Evolutionary conservation across 2,888 invertebrate species (phyloP).

Genomic region (Chirona hameri): DNA sequence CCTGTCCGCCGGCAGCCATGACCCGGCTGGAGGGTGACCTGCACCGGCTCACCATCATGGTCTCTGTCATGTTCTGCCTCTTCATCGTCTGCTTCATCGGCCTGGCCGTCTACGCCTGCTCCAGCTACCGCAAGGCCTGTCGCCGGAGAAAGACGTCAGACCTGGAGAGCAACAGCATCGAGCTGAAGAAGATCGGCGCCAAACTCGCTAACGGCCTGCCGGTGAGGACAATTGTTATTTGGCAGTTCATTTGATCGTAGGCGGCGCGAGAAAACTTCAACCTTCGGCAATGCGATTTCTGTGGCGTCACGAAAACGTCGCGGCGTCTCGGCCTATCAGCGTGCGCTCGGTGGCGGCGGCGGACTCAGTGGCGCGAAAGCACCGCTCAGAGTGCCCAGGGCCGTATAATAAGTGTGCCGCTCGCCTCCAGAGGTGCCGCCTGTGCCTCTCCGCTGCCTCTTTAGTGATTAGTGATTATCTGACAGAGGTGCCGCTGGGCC

Average conservation of each 20-base stretch:
- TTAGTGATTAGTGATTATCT: neutral
- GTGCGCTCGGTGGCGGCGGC: no score
- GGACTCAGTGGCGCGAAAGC: no score
- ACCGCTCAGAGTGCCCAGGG: no score
- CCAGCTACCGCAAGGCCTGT: neutral
- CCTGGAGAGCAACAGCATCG: neutral
- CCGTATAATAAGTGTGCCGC: no score
- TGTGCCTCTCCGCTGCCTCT: no score
- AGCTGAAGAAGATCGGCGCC: constrained; percentile 3
- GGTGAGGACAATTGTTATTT: neutral
- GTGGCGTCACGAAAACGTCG: no score
- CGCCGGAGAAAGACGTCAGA: neutral
- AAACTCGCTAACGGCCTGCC: neutral
- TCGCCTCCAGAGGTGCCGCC: no score
- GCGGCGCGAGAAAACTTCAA: no score
- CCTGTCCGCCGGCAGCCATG: no score
- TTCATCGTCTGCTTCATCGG: neutral
- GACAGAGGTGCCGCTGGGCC: neutral
- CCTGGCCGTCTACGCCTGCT: neutral
- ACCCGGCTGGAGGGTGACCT: neutral
- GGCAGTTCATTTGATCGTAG: no score
- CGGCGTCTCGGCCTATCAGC: no score
- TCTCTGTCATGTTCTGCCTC: neutral
- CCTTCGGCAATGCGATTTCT: no score
- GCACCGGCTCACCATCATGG: neutral